Evolutionary conservation across 1,140 invertebrate species (phyloP).

Genomic region (Pomacea maculata): DNA sequence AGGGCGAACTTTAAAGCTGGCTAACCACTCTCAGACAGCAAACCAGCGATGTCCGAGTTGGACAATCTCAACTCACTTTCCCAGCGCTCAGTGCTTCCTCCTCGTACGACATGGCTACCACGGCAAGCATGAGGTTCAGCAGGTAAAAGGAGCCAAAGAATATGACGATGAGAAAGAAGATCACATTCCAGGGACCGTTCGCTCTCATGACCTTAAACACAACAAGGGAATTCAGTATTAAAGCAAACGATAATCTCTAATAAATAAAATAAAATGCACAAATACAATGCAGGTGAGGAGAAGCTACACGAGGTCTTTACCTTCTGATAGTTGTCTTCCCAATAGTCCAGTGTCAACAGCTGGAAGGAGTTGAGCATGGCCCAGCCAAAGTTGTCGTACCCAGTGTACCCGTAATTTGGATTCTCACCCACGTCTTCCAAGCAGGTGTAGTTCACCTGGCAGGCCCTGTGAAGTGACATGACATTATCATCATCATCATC

Average conservation of each 20-base stretch:
- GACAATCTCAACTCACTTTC: constrained; percentile 45
- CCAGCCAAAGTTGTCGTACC: constrained; percentile 98
- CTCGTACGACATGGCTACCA: constrained; percentile 99
- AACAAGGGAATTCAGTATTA: neutral
- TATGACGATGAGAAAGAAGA: constrained; percentile 98
- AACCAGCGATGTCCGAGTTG: too few relatives aligned
- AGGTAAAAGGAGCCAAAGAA: constrained; percentile 99
- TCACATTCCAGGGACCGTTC: constrained; percentile 96
- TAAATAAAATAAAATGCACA: neutral
- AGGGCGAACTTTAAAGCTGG: neutral
- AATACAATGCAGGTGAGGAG: neutral
- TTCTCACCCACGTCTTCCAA: constrained; percentile 92
- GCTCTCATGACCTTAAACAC: constrained; percentile 82
- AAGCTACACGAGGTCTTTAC: constrained; percentile 67
- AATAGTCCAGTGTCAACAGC: constrained; percentile 97
- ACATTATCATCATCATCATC: too few relatives aligned
- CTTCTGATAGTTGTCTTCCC: constrained; percentile 97
- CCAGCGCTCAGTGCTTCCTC: constrained; percentile 58
- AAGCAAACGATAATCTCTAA: neutral
- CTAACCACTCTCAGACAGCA: too few relatives aligned
- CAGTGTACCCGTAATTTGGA: constrained; percentile 97
- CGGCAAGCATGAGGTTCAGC: constrained; percentile 98
- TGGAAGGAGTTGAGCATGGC: constrained; percentile 94
- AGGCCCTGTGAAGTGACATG: constrained; percentile 67
- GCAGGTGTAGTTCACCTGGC: constrained; percentile 87